Evolutionary conservation across 2,797 vertebrate species (phyloP).

Genomic region (Aythya fuligula): DNA sequence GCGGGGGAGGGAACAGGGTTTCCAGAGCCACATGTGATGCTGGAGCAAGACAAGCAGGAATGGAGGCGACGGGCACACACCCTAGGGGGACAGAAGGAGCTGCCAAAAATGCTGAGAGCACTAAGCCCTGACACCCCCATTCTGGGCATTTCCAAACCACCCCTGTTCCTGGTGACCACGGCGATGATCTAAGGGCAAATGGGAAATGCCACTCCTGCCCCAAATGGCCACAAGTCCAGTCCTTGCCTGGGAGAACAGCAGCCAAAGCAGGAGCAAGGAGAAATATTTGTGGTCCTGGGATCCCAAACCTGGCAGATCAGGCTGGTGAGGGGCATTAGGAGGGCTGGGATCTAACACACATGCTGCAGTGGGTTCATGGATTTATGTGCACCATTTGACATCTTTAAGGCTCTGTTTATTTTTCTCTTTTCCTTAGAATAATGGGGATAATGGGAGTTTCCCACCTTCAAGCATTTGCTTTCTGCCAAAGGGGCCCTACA

Average conservation of each 20-base stretch:
- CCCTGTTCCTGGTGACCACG: neutral
- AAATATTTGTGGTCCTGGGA: fast-evolving
- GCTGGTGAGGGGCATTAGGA: neutral
- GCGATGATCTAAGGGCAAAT: neutral
- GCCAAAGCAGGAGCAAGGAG: neutral
- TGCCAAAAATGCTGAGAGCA: neutral
- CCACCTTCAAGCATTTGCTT: neutral
- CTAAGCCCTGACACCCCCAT: neutral
- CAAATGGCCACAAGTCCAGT: neutral
- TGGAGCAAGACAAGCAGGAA: neutral
- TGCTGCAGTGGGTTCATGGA: neutral
- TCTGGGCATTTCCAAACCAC: neutral
- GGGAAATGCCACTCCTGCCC: neutral
- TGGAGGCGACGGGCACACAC: neutral
- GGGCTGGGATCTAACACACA: neutral
- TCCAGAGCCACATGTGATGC: neutral
- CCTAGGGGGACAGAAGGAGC: neutral
- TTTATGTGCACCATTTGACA: neutral
- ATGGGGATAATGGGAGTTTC: neutral
- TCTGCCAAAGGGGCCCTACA: neutral
- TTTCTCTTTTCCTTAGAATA: neutral
- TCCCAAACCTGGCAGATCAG: neutral
- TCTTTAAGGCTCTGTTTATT: neutral
- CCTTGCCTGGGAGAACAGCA: neutral
- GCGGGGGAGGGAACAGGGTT: neutral